phyloP scores from a whole-genome alignment of 2,113 vertebrate genomes.

The Myiagra hebetior region DNA sequence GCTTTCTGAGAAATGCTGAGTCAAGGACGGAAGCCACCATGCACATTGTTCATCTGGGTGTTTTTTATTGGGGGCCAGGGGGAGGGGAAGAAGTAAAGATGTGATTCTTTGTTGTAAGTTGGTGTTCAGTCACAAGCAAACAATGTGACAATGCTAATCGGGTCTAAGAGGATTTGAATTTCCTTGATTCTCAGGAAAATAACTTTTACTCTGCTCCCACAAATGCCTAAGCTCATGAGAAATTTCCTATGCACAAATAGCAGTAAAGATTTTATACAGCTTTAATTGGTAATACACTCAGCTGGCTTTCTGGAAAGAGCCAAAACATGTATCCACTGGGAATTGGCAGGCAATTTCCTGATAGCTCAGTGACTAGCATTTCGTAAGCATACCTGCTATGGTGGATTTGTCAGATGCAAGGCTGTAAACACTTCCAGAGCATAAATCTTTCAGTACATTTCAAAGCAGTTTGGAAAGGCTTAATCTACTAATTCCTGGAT shows the following conservation, averaged over 20 bases:
- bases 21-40: not conserved
- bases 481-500: not conserved
- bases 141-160: not conserved
- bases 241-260: not conserved
- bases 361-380: not conserved
- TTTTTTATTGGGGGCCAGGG: not conserved
- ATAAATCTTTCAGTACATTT: not conserved
- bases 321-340: not conserved
- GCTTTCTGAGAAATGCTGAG: not conserved
- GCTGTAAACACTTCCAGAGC: not conserved
- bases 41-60: not conserved
- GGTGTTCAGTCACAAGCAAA: not conserved
- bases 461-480: not conserved
- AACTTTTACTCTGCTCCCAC: not conserved
- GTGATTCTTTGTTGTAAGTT: not conserved
- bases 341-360: not conserved
- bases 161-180: not conserved
- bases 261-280: not conserved
- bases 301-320: not conserved
- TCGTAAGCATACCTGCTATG: not conserved
- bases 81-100: not conserved
- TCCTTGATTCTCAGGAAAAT: not conserved
- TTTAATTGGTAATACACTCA: not conserved
- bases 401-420: not conserved
- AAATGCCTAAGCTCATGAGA: not conserved